A percentile compares a stretch with the other conserved stretches of the same genome.
Evolutionary conservation across 2,797 vertebrate species (phyloP).

Genomic region (Chloroceryle inda): DNA sequence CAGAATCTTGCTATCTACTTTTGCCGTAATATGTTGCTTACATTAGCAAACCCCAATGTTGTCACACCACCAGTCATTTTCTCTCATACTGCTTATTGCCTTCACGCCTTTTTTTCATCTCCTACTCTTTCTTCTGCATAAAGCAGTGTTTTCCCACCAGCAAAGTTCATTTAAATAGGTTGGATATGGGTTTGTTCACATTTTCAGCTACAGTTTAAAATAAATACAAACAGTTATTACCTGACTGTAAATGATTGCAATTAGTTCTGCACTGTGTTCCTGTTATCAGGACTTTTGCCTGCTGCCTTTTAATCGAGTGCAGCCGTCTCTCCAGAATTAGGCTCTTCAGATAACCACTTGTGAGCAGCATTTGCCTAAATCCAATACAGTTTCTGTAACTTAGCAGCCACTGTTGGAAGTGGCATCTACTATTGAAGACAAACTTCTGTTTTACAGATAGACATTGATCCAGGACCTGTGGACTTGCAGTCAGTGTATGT

Average conservation of each 20-base stretch:
- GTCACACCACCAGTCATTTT: not conserved
- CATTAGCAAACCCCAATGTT: constrained; percentile 13
- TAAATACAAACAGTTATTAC: not conserved
- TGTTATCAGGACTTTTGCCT: not conserved
- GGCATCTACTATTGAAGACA: not conserved
- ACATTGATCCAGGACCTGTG: not conserved
- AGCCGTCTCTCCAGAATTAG: not conserved
- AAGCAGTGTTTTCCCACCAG: not conserved
- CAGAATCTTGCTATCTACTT: not conserved
- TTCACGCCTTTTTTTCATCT: not conserved
- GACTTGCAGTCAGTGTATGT: not conserved
- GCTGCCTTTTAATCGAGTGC: not conserved
- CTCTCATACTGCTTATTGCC: not conserved
- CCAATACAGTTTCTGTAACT: not conserved
- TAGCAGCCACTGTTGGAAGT: not conserved
- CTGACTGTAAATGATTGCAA: not conserved
- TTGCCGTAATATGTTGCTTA: constrained; percentile 4
- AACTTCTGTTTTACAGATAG: not conserved
- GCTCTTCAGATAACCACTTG: not conserved
- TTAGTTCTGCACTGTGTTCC: not conserved
- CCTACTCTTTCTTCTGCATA: not conserved
- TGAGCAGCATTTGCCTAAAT: not conserved
- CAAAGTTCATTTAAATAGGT: not conserved
- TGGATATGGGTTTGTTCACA: not conserved
- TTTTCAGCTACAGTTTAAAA: not conserved